These are phyloP conservation scores for Aphaenogaster ashmeadi DNA, from an alignment of 1,140 invertebrate genomes.

Conservation along the genomic window DNA sequence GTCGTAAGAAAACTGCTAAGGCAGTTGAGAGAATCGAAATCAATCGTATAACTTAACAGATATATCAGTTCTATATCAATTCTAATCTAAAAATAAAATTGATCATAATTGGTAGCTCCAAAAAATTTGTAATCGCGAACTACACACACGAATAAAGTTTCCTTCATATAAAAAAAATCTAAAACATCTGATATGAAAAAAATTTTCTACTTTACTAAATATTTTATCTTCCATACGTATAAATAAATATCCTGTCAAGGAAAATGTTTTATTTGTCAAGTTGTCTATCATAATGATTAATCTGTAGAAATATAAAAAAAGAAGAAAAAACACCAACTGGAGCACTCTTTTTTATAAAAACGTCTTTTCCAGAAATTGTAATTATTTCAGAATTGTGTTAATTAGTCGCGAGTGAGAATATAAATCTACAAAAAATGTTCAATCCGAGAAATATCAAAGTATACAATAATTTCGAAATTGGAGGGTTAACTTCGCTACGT, in stretches of 20 bases:
- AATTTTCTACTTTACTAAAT: neutral
- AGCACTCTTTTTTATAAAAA: neutral
- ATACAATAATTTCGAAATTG: neutral
- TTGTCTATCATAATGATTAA: neutral
- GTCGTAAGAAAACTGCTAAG: constrained; percentile 74
- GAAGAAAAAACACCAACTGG: neutral
- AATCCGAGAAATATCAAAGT: neutral
- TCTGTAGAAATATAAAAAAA: neutral
- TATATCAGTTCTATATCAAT: neutral
- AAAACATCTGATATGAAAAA: neutral
- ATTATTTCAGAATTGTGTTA: neutral
- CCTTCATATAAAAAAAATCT: neutral
- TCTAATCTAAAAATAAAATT: neutral
- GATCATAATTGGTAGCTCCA: neutral
- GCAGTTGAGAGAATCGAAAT: constrained; percentile 56
- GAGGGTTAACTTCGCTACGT: neutral
- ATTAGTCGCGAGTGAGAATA: neutral
- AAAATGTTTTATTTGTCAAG: neutral
- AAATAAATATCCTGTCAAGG: neutral
- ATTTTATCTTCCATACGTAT: neutral
- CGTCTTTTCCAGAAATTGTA: neutral
- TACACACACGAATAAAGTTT: neutral
- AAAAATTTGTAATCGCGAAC: neutral
- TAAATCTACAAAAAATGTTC: neutral
- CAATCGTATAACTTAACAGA: neutral